Conservation (phyloP, 2,113 vertebrate species). For the Neotoma lepida region DNA sequence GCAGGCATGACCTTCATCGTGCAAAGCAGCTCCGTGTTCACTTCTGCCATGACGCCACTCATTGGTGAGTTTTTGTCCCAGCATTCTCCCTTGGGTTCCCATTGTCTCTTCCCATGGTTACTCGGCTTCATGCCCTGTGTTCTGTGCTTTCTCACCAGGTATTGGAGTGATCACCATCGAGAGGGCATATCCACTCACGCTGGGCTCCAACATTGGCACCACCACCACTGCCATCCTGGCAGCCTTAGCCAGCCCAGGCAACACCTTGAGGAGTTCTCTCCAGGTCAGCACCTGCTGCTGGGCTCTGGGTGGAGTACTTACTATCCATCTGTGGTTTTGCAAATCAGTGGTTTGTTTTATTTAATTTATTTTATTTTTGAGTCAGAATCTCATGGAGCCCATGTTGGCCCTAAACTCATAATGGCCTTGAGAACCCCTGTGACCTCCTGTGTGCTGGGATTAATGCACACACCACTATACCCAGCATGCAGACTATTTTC, state of each 20-base stretch:
- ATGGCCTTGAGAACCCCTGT: too few species aligned
- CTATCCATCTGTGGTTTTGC: neutral
- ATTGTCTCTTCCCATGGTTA: neutral
- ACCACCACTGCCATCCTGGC: conserved; percentile 98
- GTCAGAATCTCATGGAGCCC: neutral
- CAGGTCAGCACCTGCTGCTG: conserved; percentile 88
- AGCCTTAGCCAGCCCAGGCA: conserved; percentile 94
- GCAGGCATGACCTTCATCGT: conserved; percentile 98
- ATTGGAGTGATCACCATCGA: conserved; percentile 96
- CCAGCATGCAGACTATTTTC: neutral
- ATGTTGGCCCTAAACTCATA: neutral
- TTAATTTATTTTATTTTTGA: neutral
- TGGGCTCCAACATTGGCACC: conserved; percentile 97
- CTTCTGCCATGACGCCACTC: conserved; percentile 96
- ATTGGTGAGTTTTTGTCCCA: conserved; percentile 90
- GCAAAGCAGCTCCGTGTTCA: conserved; percentile 98
- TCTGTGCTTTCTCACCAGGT: conserved; percentile 78
- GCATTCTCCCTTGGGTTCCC: neutral
- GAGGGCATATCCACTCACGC: conserved; percentile 94
- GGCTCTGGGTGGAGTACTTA: neutral
- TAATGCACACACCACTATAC: neutral
- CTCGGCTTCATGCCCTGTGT: rapidly evolving
- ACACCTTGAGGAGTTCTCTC: conserved; percentile 89
- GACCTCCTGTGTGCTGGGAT: neutral
- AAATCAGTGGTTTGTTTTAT: neutral